phyloP scores from a whole-genome alignment of 2,113 vertebrate genomes.

The Bos indicus region DNA sequence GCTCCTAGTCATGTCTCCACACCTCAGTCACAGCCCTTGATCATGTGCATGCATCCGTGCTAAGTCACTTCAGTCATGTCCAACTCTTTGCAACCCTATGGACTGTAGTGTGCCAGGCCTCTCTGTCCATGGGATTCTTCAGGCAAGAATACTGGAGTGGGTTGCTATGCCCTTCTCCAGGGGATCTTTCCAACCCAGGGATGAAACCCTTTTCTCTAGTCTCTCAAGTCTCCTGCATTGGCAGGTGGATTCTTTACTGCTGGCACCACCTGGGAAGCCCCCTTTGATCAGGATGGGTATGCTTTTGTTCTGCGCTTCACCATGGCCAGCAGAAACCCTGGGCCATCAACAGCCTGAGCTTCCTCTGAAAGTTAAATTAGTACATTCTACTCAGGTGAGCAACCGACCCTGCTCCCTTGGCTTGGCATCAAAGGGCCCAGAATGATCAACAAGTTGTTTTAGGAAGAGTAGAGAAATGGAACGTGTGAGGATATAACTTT shows the following conservation, averaged over 20 bases:
- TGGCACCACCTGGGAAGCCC: not conserved
- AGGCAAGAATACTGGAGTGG: not conserved
- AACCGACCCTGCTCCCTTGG: not conserved
- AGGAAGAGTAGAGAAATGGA: constrained; percentile 31
- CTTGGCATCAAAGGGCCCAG: constrained; percentile 27
- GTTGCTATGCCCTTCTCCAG: not conserved
- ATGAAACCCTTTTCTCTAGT: not conserved
- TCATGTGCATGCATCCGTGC: fast-evolving
- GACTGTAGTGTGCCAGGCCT: not conserved
- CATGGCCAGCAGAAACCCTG: not conserved
- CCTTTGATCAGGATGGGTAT: not conserved
- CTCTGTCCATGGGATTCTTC: not conserved
- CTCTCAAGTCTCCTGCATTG: not conserved
- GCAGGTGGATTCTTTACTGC: not conserved
- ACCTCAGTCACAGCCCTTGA: not conserved
- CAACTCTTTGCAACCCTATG: not conserved
- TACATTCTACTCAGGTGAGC: not conserved
- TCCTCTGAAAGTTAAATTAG: not conserved
- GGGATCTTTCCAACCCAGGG: not conserved
- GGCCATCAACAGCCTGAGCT: fast-evolving
- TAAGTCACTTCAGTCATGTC: not conserved
- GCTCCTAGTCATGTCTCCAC: not conserved
- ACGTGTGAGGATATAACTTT: constrained; percentile 25
- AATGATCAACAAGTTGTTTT: constrained; percentile 41
- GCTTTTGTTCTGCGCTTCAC: not conserved